A percentile compares a stretch with the other conserved stretches of the same genome.
Conservation (phyloP, 2,888 invertebrate genomes). For the Mythimna impura region DNA sequence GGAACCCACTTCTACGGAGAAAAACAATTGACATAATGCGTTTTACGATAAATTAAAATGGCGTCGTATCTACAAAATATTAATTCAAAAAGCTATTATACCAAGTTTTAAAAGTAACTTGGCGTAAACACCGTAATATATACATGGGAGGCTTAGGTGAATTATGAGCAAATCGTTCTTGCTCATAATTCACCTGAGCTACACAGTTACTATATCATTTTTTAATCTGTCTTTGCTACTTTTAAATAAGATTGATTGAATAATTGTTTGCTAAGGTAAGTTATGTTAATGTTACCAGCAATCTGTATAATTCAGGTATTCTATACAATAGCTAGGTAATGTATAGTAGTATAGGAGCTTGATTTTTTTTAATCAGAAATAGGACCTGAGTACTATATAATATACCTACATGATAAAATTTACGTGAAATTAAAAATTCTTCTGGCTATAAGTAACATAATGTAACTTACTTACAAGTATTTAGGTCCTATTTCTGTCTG, state of each 20-base stretch:
- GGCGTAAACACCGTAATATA: conserved; percentile 79
- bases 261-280: conserved; percentile 40
- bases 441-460: no score
- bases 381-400: no score
- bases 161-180: conserved; percentile 64
- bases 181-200: conserved; percentile 39
- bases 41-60: conserved; percentile 75
- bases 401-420: no score
- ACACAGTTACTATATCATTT: conserved; percentile 62
- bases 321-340: no score
- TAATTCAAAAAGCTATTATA: conserved; percentile 84
- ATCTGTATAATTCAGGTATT: no score
- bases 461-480: no score
- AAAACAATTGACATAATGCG: conserved; percentile 68
- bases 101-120: conserved; percentile 82
- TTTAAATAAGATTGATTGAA: conserved; percentile 67
- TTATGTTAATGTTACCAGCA: conserved; percentile 19
- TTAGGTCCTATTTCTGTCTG: no score
- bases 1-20: conserved; percentile 3
- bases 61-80: conserved; percentile 78
- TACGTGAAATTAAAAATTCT: no score
- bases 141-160: conserved; percentile 76
- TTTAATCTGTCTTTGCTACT: conserved; percentile 67
- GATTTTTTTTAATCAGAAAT: no score
- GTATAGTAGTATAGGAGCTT: no score